Base-by-base conservation (phyloP, 2,113 vertebrate genomes). In the Meleagris gallopavo region DNA sequence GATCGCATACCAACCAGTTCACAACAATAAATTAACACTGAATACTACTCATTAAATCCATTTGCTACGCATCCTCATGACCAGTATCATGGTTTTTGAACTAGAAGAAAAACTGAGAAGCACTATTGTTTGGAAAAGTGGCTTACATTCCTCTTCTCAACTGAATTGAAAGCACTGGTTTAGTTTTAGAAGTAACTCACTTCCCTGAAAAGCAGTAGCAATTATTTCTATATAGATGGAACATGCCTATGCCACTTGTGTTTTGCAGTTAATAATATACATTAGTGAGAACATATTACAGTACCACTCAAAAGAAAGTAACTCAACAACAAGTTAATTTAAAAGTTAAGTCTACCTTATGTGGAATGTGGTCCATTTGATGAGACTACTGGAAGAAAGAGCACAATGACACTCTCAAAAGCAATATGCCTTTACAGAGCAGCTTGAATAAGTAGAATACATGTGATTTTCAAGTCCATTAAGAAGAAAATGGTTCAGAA, bases 21-120 rank as follows among this genome's bases (percentile, higher is more conserved):
- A 1, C 46, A 75, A 55, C 15, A 70, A 78, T 8, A 65, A 87
- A 89, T 6, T 12, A 48, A 60, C 27, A 43, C 3, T 21, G 24
- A 52, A 29, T n/a, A 13, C 2, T 30, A 20, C 18, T 54, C 54
- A 66, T 34, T 45, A 67, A 81, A 82, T 38, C 3, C 13, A 58
- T 5, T 27, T 3, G 1, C 14, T 17, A n/a, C 0, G 3, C 14
- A 40, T 36, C 20, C 32, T 19, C 6, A 61, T 21, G 18, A n/a
- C 6, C 11, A 19, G 13, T 15, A 2, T 25, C 2, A 2, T 0
- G 0, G 8, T 2, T 18, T n/a, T 66, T 54, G 61, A 32, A 20
- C 6, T 5, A 76, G 9, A 2, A 43, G 41, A 70, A 38, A 11
- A 7, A 3, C 45, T 38, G 1, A 17, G 69, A 64, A 81, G 32